Evolutionary conservation across 2,888 invertebrate genomes (phyloP), one percentile per base, ranked within the genome.

Genomic region (Ommatoiulus sabulosus): DNA sequence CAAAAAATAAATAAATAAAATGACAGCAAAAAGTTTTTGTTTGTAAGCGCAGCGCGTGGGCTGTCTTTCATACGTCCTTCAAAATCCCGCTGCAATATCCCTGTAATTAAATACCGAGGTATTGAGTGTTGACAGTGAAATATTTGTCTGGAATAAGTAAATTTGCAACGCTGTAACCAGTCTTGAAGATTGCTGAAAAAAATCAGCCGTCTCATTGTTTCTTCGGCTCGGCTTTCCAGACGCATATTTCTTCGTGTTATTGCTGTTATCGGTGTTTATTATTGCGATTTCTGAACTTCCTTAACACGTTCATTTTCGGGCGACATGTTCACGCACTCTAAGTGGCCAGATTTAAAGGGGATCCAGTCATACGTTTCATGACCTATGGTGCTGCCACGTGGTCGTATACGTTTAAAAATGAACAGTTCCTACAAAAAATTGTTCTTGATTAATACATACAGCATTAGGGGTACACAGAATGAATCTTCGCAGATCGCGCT

Each of bases 61-160:
- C 24, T 24, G 6, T 72, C 24, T 72, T 72, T 72, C 72, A 72
- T n/a, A n/a, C 24, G 24, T 72, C 72, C 7, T 6, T 24, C 72
- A 72, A 24, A 72, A 72, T 72, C 10, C 72, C 24, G 20, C 24
- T 24, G 72, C 24, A n/a, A n/a, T 72, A 72, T 72, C 24, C 24
- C 2, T 72, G 72, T 24, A 72, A 72, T 72, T 72, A 72, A 72
- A 72, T 72, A 1, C 72, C 72, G 10, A 20, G 72, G 24, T 24
- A 24, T 72, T 72, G 24, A 8, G 8, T 24, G 46, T 72, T 72
- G 72, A 72, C 72, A 72, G 72, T 72, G 24, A 72, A 72, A 72
- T 72, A 72, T 72, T 72, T 24, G 72, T 72, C 72, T 72, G 72
- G 72, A 72, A 72, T 24, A 72, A 63, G 24, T 72, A 72, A 6